Base-by-base conservation (phyloP, 2,888 invertebrate genomes). In the Pristionchus entomophagus region DNA sequence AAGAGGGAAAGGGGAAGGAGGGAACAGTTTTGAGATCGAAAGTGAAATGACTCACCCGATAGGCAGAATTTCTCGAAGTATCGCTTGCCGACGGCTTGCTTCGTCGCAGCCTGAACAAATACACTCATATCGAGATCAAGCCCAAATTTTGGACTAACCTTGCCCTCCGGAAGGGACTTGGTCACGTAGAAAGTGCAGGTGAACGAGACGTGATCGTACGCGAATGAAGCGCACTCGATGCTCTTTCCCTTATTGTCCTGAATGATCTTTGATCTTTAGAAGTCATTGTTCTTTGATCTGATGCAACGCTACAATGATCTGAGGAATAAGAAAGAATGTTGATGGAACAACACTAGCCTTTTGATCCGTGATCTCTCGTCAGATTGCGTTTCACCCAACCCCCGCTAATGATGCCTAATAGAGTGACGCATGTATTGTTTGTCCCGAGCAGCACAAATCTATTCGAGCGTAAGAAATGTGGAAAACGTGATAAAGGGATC, bases 51-150 rank as follows among this genome's bases (percentile, higher is more conserved):
- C 88, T 86, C 78, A 92, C 92, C 88, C 35, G 90, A 85, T 12
- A 93, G 88, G 85, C 93, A 93, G 80, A 91, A 90, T 86, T 93
- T 93, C 87, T 93, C 93, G 86, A 92, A 92, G 85, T 90, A 92
- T 32, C 92, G 87, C 84, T 91, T 90, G 78, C 91, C 91, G 10
- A 86, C 45, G 2, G 86, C 26, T 2, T 49, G 35, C 41, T 81
- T 80, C 29, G 53, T 53, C 6, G 51, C 65, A 5, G 65, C 69
- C 49, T 65, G 45, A 49, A 41, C 17, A 29, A 29, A 53, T 14
- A 17, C 5, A 8, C 17, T 80, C 22, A 53, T 69, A 29, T 69
- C 29, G 10, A 69, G 12, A 17, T 53, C 2, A 32, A 26, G 32
- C 6, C 22, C n/a, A 5, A 65, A 22, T 38, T 14, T 10, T 14